phyloP scores from a whole-genome alignment of 2,113 vertebrate species.

The Ancistrus triradiatus region DNA sequence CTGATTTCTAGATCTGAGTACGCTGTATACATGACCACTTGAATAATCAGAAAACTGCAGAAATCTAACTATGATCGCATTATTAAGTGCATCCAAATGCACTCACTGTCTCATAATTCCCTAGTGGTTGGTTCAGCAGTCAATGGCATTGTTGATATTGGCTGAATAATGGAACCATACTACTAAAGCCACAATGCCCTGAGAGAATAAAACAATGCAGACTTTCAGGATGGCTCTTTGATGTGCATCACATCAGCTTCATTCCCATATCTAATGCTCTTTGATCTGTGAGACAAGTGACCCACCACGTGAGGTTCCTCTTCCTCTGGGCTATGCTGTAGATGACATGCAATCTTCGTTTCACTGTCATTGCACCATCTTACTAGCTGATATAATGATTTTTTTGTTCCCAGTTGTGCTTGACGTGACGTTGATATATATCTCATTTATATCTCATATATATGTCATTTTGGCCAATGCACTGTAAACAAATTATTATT shows the following conservation, averaged over 20 bases:
- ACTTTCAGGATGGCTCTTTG: neutral
- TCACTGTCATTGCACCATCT: constrained; percentile 24
- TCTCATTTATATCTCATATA: no score
- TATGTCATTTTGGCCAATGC: no score
- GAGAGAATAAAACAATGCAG: neutral
- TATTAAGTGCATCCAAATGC: no score
- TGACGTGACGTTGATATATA: no score
- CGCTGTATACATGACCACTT: no score
- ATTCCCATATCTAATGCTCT: neutral
- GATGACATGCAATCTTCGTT: constrained; percentile 4
- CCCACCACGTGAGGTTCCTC: neutral
- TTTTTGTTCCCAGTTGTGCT: no score
- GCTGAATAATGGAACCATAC: neutral
- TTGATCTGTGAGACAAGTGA: neutral
- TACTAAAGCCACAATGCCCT: neutral
- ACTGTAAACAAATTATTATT: no score
- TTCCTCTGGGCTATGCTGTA: neutral
- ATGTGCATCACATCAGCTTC: neutral
- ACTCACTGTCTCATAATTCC: no score
- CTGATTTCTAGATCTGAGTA: no score
- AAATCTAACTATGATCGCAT: no score
- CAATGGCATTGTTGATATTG: neutral
- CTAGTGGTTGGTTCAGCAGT: no score
- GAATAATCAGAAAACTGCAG: no score
- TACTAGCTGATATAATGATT: neutral